Percentiles rank a stretch among this genome's conserved stretches.
Evolutionary conservation across 2,797 vertebrate genomes (phyloP).

Genomic region (Halcyon badia): DNA sequence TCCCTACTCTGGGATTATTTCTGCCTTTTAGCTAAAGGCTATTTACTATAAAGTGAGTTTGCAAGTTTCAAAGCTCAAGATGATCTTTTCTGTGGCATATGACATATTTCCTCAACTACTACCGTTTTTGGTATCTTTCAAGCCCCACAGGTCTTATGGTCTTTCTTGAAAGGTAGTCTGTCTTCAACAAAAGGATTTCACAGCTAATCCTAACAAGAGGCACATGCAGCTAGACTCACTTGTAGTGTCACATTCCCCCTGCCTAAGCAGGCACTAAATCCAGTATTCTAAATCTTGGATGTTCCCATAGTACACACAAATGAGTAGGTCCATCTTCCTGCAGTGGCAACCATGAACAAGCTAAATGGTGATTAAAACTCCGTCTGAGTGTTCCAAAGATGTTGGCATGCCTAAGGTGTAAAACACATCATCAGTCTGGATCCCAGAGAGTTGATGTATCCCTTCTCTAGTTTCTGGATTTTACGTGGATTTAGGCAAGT

Average conservation of each 20-base stretch:
- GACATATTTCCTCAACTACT: not conserved
- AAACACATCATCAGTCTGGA: not conserved
- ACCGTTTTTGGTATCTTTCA: not conserved
- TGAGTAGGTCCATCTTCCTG: not conserved
- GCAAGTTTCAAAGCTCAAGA: not conserved
- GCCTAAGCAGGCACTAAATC: not conserved
- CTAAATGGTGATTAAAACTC: not conserved
- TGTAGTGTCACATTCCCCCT: not conserved
- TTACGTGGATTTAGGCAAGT: not conserved
- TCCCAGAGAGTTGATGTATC: not conserved
- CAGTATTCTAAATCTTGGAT: not conserved
- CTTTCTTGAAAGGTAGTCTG: not conserved
- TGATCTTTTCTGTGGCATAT: not conserved
- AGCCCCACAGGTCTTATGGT: not conserved
- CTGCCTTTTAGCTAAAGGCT: not conserved
- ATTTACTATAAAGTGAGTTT: not conserved
- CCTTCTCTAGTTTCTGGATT: not conserved
- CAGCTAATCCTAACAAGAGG: not conserved
- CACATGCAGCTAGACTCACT: not conserved
- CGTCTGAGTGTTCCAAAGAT: not conserved
- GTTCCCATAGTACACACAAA: not conserved
- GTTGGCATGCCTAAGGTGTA: not conserved
- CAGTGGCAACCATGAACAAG: not conserved
- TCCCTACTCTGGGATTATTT: not conserved
- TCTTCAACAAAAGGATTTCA: not conserved